These are phyloP conservation scores for Sander vitreus DNA, from an alignment of 2,113 vertebrate species.

Conservation along the genomic window DNA sequence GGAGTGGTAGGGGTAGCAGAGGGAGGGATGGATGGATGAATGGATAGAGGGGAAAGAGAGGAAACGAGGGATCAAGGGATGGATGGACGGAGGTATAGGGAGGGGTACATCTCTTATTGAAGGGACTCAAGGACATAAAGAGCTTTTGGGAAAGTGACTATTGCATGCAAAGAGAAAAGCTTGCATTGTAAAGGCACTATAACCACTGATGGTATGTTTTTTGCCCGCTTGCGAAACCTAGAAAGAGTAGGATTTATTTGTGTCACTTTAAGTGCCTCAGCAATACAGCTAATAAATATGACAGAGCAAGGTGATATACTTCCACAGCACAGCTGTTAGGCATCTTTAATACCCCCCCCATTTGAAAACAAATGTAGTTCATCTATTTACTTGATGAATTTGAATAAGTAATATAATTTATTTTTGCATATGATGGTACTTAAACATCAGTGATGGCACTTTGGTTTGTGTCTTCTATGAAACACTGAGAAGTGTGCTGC, in stretches of 20 bases:
- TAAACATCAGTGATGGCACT: slow-evolving; percentile 42
- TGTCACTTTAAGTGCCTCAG: slow-evolving; percentile 78
- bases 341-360: slow-evolving; percentile 73
- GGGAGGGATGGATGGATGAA: slow-evolving; percentile 23
- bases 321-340: slow-evolving; percentile 75
- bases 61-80: slow-evolving; percentile 35
- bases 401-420: slow-evolving; percentile 62
- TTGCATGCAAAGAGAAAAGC: slow-evolving; percentile 59
- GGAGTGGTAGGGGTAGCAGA: slow-evolving; percentile 32
- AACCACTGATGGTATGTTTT: slow-evolving; percentile 52
- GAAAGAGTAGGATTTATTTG: slow-evolving; percentile 82
- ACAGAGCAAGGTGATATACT: slow-evolving; percentile 80
- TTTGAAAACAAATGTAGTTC: slow-evolving; percentile 78
- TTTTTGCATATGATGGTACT: slow-evolving; percentile 53
- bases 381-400: slow-evolving; percentile 73
- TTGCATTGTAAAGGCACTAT: slow-evolving; percentile 51
- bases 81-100: slow-evolving; percentile 32
- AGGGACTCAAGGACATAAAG: slow-evolving; percentile 77
- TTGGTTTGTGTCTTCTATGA: slow-evolving; percentile 39
- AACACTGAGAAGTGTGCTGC: slow-evolving; percentile 10
- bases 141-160: slow-evolving; percentile 79
- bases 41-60: slow-evolving; percentile 24
- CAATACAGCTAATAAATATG: slow-evolving; percentile 82
- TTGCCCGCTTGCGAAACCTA: slow-evolving; percentile 75
- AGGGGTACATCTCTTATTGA: slow-evolving; percentile 60